Conservation (phyloP, 2,113 vertebrate species). For the Garra rufa region DNA sequence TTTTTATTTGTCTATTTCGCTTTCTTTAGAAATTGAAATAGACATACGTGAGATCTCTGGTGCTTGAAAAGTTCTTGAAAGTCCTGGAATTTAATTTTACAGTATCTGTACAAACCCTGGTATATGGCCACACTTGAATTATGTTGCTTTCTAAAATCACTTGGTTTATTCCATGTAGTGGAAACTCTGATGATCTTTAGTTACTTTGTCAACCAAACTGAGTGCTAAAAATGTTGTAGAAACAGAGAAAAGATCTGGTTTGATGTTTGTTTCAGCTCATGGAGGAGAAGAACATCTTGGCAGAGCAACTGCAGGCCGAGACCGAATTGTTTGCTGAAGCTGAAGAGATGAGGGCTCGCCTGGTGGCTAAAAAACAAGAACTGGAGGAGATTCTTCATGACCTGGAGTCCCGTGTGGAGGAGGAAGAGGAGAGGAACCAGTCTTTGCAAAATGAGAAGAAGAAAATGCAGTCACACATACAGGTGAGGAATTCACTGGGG, state of each 20-base stretch:
- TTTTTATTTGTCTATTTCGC: too few species aligned
- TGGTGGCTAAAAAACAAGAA: constrained; percentile 95
- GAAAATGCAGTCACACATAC: constrained; percentile 96
- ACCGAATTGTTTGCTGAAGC: constrained; percentile 97
- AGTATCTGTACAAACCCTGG: too few species aligned
- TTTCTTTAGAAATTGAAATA: too few species aligned
- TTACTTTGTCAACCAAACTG: not conserved
- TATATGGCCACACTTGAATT: not conserved
- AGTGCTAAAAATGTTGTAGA: not conserved
- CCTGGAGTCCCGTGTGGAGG: constrained; percentile 94
- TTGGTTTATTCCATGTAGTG: not conserved
- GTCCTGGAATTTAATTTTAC: too few species aligned
- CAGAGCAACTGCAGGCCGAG: constrained; percentile 96
- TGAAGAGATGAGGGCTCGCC: constrained; percentile 95
- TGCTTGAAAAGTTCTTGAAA: too few species aligned
- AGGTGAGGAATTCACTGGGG: constrained; percentile 74
- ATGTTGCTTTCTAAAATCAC: not conserved
- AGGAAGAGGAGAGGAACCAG: constrained; percentile 97
- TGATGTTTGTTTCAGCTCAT: constrained; percentile 73
- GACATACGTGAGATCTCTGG: too few species aligned
- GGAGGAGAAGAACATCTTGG: constrained; percentile 97
- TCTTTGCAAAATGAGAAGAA: constrained; percentile 95
- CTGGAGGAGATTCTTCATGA: constrained; percentile 97
- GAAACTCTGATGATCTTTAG: not conserved
- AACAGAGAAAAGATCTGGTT: not conserved